Conservation (phyloP, 2,888 invertebrate species). For the Poecilus cupreus region DNA sequence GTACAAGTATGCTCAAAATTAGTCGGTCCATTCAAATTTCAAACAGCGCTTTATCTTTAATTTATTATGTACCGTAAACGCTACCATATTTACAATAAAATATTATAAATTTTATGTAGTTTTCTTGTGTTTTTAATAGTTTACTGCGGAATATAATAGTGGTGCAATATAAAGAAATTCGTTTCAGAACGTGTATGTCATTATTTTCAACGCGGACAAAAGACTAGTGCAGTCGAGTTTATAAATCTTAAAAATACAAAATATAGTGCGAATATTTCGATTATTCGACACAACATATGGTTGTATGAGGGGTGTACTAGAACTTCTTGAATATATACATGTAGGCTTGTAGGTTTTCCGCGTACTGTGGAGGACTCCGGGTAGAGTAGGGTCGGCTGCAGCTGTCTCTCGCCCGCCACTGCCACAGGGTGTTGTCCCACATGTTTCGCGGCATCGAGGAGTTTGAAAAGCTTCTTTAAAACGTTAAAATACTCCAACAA, state of each 20-base stretch:
- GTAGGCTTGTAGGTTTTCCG: constrained; percentile 8
- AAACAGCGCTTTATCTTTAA: neutral
- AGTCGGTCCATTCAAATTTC: constrained; percentile 24
- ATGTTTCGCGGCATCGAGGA: too few species aligned
- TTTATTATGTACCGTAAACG: neutral
- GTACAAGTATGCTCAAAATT: constrained; percentile 37
- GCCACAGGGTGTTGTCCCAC: constrained; percentile 53
- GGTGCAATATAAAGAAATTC: too few species aligned
- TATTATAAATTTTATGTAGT: too few species aligned
- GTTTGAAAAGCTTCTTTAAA: too few species aligned
- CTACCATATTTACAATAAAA: too few species aligned
- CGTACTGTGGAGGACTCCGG: neutral
- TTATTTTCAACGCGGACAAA: too few species aligned
- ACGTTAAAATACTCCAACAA: too few species aligned
- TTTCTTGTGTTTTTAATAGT: too few species aligned
- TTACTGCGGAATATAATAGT: too few species aligned
- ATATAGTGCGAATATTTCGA: neutral
- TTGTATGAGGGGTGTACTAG: neutral
- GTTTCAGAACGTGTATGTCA: neutral
- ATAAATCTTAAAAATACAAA: neutral
- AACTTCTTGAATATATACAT: neutral
- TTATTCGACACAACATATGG: constrained; percentile 30
- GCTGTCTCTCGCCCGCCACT: constrained; percentile 30
- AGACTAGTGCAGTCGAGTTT: neutral
- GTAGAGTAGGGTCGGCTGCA: constrained; percentile 2